Percentiles rank a stretch among this genome's conserved stretches.
Conservation (phyloP, 2,113 vertebrate species). For the Cynoglossus semilaevis region DNA sequence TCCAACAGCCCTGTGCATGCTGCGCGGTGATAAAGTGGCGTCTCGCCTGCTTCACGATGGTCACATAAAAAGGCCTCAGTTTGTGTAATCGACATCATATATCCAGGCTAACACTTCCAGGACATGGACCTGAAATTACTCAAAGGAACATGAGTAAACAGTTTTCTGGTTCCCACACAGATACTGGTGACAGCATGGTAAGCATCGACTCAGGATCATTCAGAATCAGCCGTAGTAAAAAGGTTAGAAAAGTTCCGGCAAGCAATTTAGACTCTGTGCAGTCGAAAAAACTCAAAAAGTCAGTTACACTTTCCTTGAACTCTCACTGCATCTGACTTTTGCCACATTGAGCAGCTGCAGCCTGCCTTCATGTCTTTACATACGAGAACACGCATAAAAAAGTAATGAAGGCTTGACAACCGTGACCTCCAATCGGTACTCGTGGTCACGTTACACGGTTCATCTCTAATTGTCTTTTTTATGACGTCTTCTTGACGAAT, state of each 20-base stretch:
- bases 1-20: constrained; percentile 22
- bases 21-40: constrained; percentile 56
- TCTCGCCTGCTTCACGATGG: constrained; percentile 40
- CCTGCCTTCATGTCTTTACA: constrained; percentile 1
- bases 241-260: constrained; percentile 47
- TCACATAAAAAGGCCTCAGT: constrained; percentile 68
- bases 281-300: constrained; percentile 32
- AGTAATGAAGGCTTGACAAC: constrained; percentile 5
- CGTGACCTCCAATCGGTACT: neutral
- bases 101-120: constrained; percentile 57
- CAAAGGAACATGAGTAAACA: constrained; percentile 7
- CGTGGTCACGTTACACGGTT: neutral
- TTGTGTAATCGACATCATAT: constrained; percentile 68
- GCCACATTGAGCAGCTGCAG: constrained; percentile 1
- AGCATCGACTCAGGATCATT: constrained; percentile 27
- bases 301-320: constrained; percentile 30
- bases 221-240: constrained; percentile 32
- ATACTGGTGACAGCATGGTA: constrained; percentile 40
- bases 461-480: too few species aligned
- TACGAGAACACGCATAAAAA: too few species aligned
- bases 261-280: constrained; percentile 42
- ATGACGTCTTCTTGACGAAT: too few species aligned
- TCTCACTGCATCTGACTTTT: constrained; percentile 7
- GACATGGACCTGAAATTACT: constrained; percentile 58
- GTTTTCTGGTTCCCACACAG: constrained; percentile 11